Evolutionary conservation across 1,140 invertebrate genomes (phyloP).

Genomic region (Plodia interpunctella): DNA sequence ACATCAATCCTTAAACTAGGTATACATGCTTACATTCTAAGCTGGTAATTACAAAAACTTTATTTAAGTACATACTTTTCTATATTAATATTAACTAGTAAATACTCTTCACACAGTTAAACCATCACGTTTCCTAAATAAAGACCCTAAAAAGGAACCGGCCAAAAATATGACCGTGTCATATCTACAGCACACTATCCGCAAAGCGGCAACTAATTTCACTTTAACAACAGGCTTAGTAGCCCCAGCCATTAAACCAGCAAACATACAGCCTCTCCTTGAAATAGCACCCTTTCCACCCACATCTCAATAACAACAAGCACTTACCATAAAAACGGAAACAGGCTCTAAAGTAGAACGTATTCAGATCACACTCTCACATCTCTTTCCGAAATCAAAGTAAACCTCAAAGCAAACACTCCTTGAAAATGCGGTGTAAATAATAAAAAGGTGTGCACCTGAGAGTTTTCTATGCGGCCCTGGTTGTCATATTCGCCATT

Average conservation of each 20-base stretch:
- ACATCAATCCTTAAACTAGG: too few relatives aligned
- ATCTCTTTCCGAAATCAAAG: constrained; percentile 70
- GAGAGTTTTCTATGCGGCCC: constrained; percentile 43
- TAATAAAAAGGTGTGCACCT: constrained; percentile 69
- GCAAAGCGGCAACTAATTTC: constrained; percentile 4
- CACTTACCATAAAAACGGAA: constrained; percentile 51
- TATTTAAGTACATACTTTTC: too few relatives aligned
- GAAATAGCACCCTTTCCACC: constrained; percentile 20
- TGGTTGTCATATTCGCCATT: constrained; percentile 64
- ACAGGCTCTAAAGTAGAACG: constrained; percentile 22
- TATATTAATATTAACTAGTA: too few relatives aligned
- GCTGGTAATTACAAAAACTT: too few relatives aligned
- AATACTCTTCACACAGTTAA: too few relatives aligned
- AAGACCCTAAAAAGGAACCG: too few relatives aligned
- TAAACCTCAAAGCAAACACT: constrained; percentile 71
- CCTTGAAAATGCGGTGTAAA: constrained; percentile 75
- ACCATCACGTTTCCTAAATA: too few relatives aligned
- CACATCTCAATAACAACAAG: constrained; percentile 31
- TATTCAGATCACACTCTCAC: constrained; percentile 68
- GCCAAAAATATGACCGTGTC: too few relatives aligned
- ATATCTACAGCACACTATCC: background rate
- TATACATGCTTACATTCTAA: too few relatives aligned
- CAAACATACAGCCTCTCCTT: background rate
- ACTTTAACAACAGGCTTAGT: background rate
- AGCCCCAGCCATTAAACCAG: constrained; percentile 3